Conservation (phyloP, 2,113 vertebrate species). For the Montifringilla adamsi region DNA sequence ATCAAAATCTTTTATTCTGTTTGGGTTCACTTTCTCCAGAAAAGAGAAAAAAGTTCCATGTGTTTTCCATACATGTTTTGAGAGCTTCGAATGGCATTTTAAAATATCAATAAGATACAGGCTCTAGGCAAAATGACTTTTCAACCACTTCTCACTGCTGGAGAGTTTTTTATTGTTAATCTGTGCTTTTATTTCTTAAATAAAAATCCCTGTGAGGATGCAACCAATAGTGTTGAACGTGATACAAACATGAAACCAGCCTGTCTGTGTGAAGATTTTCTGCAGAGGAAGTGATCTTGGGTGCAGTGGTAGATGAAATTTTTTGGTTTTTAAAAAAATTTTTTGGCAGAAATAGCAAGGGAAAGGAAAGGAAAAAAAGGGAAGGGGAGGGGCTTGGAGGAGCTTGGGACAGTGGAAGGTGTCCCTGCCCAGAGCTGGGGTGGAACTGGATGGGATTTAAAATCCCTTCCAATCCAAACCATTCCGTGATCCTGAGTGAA, state of each 20-base stretch:
- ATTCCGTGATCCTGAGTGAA: accelerated
- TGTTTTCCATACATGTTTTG: no score
- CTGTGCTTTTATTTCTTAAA: slow-evolving; percentile 15
- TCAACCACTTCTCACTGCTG: not conserved
- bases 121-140: slow-evolving; percentile 63
- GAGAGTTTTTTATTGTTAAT: slow-evolving; percentile 23
- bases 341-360: not conserved
- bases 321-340: no score
- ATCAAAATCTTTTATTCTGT: not conserved
- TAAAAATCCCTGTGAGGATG: not conserved
- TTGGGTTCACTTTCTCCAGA: no score
- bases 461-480: not conserved
- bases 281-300: not conserved
- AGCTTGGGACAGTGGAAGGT: not conserved
- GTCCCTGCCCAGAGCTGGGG: not conserved
- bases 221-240: not conserved
- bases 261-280: no score
- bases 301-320: not conserved
- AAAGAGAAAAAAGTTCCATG: no score
- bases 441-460: not conserved
- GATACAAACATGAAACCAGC: not conserved
- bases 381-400: not conserved
- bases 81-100: slow-evolving; percentile 49
- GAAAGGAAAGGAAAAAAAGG: no score
- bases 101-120: slow-evolving; percentile 72